Conservation (phyloP, 2,888 invertebrate genomes). For the Clepsis dumicolana region DNA sequence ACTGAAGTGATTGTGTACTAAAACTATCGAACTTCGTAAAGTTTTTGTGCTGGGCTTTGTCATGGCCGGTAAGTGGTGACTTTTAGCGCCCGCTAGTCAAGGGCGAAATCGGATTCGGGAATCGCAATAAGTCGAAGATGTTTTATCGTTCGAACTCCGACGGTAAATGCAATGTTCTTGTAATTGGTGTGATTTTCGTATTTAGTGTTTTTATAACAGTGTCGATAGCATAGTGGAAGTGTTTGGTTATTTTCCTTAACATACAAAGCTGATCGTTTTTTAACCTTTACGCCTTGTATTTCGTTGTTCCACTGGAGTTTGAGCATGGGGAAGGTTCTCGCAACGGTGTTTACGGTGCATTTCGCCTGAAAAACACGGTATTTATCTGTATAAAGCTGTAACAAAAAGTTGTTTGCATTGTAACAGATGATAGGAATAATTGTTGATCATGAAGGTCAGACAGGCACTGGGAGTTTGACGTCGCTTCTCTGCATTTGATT, state of each 20-base stretch:
- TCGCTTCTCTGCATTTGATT: constrained; percentile 45
- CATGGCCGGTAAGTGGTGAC: constrained; percentile 93
- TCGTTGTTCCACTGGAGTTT: constrained; percentile 63
- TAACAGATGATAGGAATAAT: constrained; percentile 69
- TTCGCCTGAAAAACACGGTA: constrained; percentile 47
- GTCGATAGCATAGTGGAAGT: constrained; percentile 74
- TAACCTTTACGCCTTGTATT: constrained; percentile 73
- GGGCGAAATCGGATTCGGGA: constrained; percentile 86
- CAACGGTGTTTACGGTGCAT: constrained; percentile 62
- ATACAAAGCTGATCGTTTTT: constrained; percentile 71
- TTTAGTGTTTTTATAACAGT: constrained; percentile 78
- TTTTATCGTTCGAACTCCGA: constrained; percentile 87
- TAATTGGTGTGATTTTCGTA: constrained; percentile 65
- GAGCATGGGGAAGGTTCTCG: constrained; percentile 67
- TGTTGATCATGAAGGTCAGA: constrained; percentile 68
- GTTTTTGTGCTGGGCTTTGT: constrained; percentile 88
- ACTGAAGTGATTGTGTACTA: constrained; percentile 82
- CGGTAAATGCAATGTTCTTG: constrained; percentile 86
- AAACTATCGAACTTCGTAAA: constrained; percentile 84
- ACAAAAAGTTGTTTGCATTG: constrained; percentile 62
- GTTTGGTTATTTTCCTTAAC: constrained; percentile 75
- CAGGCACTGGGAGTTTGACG: constrained; percentile 45
- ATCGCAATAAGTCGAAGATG: constrained; percentile 86
- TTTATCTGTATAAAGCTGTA: constrained; percentile 53
- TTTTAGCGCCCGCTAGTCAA: constrained; percentile 86